Conservation (phyloP, 2,888 invertebrate species). For the Acanthopleura granulata region DNA sequence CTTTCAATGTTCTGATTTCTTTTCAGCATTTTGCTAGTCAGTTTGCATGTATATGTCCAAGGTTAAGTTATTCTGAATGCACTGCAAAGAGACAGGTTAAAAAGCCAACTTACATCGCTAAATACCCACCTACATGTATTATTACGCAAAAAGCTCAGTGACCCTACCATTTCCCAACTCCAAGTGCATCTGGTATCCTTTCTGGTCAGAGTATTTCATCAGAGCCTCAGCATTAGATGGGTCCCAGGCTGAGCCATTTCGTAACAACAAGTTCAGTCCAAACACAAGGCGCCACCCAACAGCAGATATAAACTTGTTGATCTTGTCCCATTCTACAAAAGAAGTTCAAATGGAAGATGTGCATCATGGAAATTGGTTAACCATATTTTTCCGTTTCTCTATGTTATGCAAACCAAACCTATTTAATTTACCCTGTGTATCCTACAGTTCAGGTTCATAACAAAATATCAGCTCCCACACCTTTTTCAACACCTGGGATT, state of each 20-base stretch:
- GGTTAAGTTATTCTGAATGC: too few species aligned
- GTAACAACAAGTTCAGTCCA: constrained; percentile 78
- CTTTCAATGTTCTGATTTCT: too few species aligned
- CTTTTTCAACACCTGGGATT: too few species aligned
- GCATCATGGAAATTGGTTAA: background rate
- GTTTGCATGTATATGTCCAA: too few species aligned
- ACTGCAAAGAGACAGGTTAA: too few species aligned
- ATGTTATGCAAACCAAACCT: background rate
- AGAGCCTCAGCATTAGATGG: constrained; percentile 77
- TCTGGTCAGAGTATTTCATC: constrained; percentile 75
- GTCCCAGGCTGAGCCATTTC: constrained; percentile 77
- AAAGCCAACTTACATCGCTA: too few species aligned
- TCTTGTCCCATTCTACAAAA: constrained; percentile 74
- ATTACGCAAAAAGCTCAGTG: background rate
- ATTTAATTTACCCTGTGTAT: constrained; percentile 3
- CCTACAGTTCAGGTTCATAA: too few species aligned
- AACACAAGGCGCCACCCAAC: constrained; percentile 78
- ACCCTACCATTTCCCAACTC: constrained; percentile 65
- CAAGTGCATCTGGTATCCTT: constrained; percentile 68
- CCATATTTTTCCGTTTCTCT: constrained; percentile 15
- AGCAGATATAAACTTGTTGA: constrained; percentile 76
- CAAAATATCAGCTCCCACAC: too few species aligned
- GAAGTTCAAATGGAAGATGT: constrained; percentile 25
- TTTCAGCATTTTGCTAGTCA: too few species aligned
- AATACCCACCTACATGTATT: background rate